Evolutionary conservation across 2,888 invertebrate genomes (phyloP).

Genomic region (Cephus pygmeus): DNA sequence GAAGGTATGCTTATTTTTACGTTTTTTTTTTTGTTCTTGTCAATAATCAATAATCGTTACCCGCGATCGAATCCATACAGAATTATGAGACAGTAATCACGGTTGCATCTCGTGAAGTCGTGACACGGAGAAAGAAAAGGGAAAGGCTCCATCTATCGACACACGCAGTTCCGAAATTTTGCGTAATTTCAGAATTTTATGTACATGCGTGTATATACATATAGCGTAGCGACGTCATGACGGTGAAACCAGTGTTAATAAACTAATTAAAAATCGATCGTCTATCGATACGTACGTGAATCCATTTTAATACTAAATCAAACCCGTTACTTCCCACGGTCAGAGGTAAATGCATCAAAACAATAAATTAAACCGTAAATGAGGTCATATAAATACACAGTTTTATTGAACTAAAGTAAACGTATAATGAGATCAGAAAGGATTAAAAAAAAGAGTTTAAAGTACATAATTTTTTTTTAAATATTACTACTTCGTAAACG

Average conservation of each 20-base stretch:
- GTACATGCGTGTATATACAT: background rate
- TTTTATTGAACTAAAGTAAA: slow-evolving; percentile 39
- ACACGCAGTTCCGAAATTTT: background rate
- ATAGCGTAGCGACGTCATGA: background rate
- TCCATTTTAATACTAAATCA: background rate
- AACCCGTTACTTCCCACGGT: background rate
- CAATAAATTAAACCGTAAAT: slow-evolving; percentile 27
- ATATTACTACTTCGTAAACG: slow-evolving; percentile 23
- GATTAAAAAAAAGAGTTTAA: slow-evolving; percentile 20
- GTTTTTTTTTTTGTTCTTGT: background rate
- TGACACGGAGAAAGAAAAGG: background rate
- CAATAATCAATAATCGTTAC: background rate
- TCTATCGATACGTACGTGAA: background rate
- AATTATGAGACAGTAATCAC: background rate
- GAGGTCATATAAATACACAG: slow-evolving; percentile 35
- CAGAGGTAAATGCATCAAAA: slow-evolving; percentile 24
- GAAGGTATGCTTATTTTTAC: slow-evolving; percentile 33
- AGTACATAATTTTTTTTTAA: slow-evolving; percentile 25
- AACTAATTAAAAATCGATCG: background rate
- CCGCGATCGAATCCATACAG: background rate
- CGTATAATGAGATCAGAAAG: slow-evolving; percentile 37
- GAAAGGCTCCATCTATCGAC: background rate
- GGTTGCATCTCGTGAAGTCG: background rate
- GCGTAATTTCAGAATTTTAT: background rate
- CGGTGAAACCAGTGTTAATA: slow-evolving; percentile 19